phyloP scores from a whole-genome alignment of 2,888 invertebrate genomes.

The Eremobia ochroleuca region DNA sequence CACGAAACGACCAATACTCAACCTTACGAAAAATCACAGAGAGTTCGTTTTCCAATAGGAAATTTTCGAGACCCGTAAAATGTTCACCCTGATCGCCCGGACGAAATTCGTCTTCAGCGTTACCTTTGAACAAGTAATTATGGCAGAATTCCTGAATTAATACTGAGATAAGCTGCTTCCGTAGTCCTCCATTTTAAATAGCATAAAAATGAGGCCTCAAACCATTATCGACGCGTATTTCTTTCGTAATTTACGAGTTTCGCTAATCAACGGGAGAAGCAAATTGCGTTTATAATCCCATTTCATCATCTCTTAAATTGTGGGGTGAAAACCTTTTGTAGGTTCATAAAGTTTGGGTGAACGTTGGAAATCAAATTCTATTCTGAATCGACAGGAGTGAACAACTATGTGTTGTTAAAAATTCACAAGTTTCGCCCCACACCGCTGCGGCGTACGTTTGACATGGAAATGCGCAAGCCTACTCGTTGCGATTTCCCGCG shows the following conservation, averaged over 20 bases:
- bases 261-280: conserved; percentile 68
- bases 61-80: conserved; percentile 70
- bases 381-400: conserved; percentile 64
- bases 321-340: conserved; percentile 52
- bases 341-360: conserved; percentile 53
- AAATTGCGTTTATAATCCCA: conserved; percentile 63
- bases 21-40: conserved; percentile 68
- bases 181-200: conserved; percentile 68
- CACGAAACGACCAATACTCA: conserved; percentile 65
- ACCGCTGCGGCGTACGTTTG: conserved; percentile 81
- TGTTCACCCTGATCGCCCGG: conserved; percentile 76
- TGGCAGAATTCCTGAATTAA: conserved; percentile 88
- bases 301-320: conserved; percentile 52
- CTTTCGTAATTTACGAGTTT: conserved; percentile 72
- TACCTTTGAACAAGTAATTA: conserved; percentile 89
- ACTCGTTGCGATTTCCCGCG: conserved; percentile 79
- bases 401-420: conserved; percentile 81
- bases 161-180: conserved; percentile 83
- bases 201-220: conserved; percentile 67
- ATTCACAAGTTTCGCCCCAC: conserved; percentile 78
- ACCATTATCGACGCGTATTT: conserved; percentile 75
- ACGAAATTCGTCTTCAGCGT: conserved; percentile 80
- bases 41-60: conserved; percentile 69
- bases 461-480: conserved; percentile 87
- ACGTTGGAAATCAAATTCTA: conserved; percentile 63